Evolutionary conservation across 2,113 vertebrate genomes (phyloP).

Genomic region (Colistium nudipinnis): DNA sequence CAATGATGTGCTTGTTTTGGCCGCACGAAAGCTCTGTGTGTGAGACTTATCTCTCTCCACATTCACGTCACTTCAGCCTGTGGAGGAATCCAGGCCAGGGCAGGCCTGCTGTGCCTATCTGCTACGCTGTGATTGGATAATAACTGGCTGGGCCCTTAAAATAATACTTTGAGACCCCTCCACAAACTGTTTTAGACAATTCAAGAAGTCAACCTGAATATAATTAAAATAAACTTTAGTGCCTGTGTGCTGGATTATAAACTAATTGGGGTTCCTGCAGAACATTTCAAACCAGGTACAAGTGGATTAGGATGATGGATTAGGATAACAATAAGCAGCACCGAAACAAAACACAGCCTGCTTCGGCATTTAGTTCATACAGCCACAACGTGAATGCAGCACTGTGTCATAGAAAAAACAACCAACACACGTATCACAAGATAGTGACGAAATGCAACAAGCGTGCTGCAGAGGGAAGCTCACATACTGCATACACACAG

Average conservation of each 20-base stretch:
- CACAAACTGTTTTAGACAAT: background rate
- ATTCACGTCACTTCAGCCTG: background rate
- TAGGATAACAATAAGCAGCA: background rate
- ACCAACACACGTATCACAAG: constrained; percentile 3
- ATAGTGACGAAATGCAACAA: constrained; percentile 8
- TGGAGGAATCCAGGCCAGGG: background rate
- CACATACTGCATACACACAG: background rate
- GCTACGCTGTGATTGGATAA: background rate
- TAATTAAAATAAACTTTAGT: background rate
- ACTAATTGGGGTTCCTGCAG: background rate
- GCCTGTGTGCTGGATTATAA: background rate
- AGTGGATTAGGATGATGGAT: no score
- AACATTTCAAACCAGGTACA: background rate
- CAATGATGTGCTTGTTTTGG: background rate
- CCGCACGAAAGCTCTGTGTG: background rate
- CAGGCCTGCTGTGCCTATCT: background rate
- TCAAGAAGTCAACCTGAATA: background rate
- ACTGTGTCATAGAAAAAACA: constrained; percentile 7
- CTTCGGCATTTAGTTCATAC: background rate
- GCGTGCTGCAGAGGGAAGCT: constrained; percentile 38
- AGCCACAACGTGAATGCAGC: constrained; percentile 64
- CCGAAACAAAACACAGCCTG: background rate
- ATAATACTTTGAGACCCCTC: background rate
- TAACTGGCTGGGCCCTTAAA: background rate
- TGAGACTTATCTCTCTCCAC: background rate